Evolutionary conservation across 1,140 invertebrate genomes (phyloP), one percentile per base, ranked within the genome.

Genomic region (Drosophila bocki): DNA sequence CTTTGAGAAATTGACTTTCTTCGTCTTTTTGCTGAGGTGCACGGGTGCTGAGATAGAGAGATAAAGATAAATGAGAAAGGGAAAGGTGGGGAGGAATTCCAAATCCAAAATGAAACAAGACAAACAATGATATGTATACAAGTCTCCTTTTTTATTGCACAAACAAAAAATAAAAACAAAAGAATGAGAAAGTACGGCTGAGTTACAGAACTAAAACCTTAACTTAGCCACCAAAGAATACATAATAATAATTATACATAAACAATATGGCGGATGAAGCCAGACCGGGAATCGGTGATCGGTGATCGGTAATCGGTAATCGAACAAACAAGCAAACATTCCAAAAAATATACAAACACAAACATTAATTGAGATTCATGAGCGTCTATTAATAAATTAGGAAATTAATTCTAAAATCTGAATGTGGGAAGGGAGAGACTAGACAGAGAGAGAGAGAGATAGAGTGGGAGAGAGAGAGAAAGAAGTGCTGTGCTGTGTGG

Each of bases 121-220:
- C 26, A 79, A 87, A 87, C 71, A 82, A 80, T 83, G 77, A 88
- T 87, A 87, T 87, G 84, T 83, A 83, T 87, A 78, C 67, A 78
- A 78, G 58, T 69, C 68, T 88, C 68, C 62, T 64, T 83, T 83
- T 77, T 82, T 83, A 87, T 88, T 88, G 76, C 68, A 70, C 84
- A 72, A 77, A 76, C 0, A 29, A 29, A 29, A 29, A 19, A 19
- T 19, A 19, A 64, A 35, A 75, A 69, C 47, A 67, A 76, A 61
- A 37, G 56, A 72, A 71, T 71, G 54, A 69, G 57, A 45, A 65
- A 54, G 47, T 58, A 82, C 37, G 47, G 13, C 47, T 50, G 59
- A 62, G 42, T 47, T 75, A 58, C 37, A 79, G 33, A 76, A 76
- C 54, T 75, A 79, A 67, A 33, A 35, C 47, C 42, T 82, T 67